Base-by-base conservation (phyloP, 2,888 invertebrate genomes). In the Chrysomela aeneicollis region DNA sequence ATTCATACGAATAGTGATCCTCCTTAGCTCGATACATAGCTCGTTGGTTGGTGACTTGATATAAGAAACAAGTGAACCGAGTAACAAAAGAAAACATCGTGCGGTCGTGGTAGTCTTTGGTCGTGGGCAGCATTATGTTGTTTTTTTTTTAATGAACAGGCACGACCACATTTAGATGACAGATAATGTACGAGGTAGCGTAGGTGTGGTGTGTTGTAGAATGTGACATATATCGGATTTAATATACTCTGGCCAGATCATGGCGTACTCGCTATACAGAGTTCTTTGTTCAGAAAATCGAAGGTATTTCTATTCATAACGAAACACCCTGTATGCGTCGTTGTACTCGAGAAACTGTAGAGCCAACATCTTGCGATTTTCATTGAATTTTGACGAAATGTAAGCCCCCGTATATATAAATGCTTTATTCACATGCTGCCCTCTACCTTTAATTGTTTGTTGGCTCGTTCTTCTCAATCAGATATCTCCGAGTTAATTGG, bases 81-180 rank as follows among this genome's bases (percentile, higher is more conserved):
- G 50, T 49, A 18, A 50, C 17, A 52, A 52, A 54, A 61, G 47
- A 35, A 54, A 53, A 52, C 15, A 47, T 53, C 47, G 54, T 54
- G 54, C 54, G 26, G 22, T 57, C 57, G 54, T 61, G 61, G 53
- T 6, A 3, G 3, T 3, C 26, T 26, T 6, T 6, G 26, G n/a
- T n/a, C n/a, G n/a, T n/a, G n/a, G n/a, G 60, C 52, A 37, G 46
- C 17, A 9, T 8, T 51, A 12, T 59, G 32, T 21, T 42, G 21
- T 55, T 22, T 9, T 54, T 61, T 61, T 54, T 60, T 32, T 19
- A 37, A 19, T 52, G 35, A 35, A 35, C 19, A 17, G 46, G 53
- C 61, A 47, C 35, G 50, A 50, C 49, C 61, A 61, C 61, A 15
- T 53, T 47, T 32, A 53, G 61, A 50, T 61, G 61, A 61, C 61